A percentile compares a stretch with the other conserved stretches of the same genome.
These are phyloP conservation scores for Lasioglossum malachurum DNA, from an alignment of 2,888 invertebrate genomes.

Conservation along the genomic window DNA sequence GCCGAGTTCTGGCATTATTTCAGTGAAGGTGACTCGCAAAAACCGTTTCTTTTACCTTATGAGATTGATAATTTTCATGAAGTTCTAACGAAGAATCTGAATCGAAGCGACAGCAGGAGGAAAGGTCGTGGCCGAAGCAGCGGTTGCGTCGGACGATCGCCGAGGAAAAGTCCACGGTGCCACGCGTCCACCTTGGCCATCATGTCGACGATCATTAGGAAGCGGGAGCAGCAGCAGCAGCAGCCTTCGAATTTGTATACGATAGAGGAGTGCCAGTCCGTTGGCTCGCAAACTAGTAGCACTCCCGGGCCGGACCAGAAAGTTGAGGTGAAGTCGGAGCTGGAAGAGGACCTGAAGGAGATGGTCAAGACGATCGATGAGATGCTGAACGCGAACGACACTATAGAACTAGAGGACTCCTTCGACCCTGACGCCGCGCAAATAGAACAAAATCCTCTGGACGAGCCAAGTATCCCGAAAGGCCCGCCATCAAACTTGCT, in stretches of 20 bases:
- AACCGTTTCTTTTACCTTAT: slow-evolving; percentile 90
- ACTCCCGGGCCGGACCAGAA: slow-evolving; percentile 66
- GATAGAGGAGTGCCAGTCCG: slow-evolving; percentile 59
- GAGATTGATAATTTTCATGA: slow-evolving; percentile 87
- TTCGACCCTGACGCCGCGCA: slow-evolving; percentile 81
- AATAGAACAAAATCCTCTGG: slow-evolving; percentile 58
- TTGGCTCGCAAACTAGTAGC: slow-evolving; percentile 57
- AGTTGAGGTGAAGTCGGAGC: slow-evolving; percentile 73
- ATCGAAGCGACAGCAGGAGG: slow-evolving; percentile 60
- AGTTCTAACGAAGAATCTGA: slow-evolving; percentile 73
- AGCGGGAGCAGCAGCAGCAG: slow-evolving; percentile 74
- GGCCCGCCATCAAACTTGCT: slow-evolving; percentile 81
- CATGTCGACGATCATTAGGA: slow-evolving; percentile 86
- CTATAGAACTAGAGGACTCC: slow-evolving; percentile 86
- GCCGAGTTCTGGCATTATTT: slow-evolving; percentile 88
- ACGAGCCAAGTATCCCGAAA: slow-evolving; percentile 66
- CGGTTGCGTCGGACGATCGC: slow-evolving; percentile 84
- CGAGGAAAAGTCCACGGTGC: slow-evolving; percentile 94
- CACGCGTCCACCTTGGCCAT: slow-evolving; percentile 95
- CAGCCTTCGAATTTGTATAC: slow-evolving; percentile 39
- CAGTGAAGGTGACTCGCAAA: slow-evolving; percentile 86
- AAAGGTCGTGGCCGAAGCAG: slow-evolving; percentile 68
- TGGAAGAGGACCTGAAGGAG: slow-evolving; percentile 79
- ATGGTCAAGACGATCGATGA: slow-evolving; percentile 85
- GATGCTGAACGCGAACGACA: slow-evolving; percentile 84